Conservation (phyloP, 1,140 invertebrate genomes). For the Drosophila ananassae region DNA sequence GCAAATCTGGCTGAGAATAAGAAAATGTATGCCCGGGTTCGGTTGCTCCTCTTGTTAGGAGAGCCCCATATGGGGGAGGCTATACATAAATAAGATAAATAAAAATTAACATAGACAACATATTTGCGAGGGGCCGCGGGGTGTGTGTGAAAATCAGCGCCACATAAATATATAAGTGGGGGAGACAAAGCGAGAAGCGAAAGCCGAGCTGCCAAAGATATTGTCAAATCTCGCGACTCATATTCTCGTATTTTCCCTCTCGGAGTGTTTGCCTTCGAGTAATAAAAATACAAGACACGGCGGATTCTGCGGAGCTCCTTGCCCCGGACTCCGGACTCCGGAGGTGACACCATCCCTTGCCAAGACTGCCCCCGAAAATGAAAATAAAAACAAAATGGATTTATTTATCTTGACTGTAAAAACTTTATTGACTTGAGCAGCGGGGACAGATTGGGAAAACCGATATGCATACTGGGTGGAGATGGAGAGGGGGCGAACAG, state of each 20-base stretch:
- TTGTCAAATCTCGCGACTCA: conserved; percentile 46
- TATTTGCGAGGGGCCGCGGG: conserved; percentile 7
- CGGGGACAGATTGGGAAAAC: conserved; percentile 17
- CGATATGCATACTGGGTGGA: conserved; percentile 2
- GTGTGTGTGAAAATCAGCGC: conserved; percentile 41
- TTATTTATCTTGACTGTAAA: conserved; percentile 47
- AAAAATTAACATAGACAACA: conserved; percentile 75
- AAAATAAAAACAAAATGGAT: conserved; percentile 41
- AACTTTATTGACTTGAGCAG: conserved; percentile 34
- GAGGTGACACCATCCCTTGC: conserved; percentile 4
- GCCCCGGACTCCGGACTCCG: too few species aligned
- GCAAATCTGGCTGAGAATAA: conserved; percentile 51
- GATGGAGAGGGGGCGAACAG: conserved; percentile 1
- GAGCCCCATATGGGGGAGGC: conserved; percentile 33
- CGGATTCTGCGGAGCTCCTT: conserved; percentile 42
- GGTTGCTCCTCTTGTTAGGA: conserved; percentile 29
- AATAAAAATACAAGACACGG: conserved; percentile 68
- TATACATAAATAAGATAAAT: conserved; percentile 74
- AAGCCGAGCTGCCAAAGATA: conserved; percentile 37
- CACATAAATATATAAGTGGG: conserved; percentile 57
- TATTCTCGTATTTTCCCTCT: conserved; percentile 16
- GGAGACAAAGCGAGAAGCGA: conserved; percentile 20
- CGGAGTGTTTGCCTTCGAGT: conserved; percentile 23
- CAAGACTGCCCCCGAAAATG: neutral
- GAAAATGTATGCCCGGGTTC: conserved; percentile 41